phyloP scores from a whole-genome alignment of 2,113 vertebrate genomes.

The Solenodon paradoxus region DNA sequence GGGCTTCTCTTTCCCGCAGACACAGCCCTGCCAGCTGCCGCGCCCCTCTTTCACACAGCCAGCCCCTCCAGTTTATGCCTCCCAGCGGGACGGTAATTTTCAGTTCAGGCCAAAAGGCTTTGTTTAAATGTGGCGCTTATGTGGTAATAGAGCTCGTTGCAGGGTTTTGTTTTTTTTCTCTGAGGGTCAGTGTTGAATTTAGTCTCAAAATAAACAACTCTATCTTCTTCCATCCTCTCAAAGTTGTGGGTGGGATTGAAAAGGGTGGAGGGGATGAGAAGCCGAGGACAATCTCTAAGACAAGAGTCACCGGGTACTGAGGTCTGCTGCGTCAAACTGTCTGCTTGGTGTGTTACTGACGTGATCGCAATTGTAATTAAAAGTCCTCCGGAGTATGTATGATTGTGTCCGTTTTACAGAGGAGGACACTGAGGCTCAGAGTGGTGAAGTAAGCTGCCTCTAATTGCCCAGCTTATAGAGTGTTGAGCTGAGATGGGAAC shows the following conservation, averaged over 20 bases:
- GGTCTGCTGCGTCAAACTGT: neutral
- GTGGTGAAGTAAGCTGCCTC: neutral
- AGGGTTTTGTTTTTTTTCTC: conserved; percentile 55
- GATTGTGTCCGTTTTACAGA: neutral
- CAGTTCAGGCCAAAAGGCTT: conserved; percentile 70
- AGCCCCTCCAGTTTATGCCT: conserved; percentile 48
- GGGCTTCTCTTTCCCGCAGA: neutral
- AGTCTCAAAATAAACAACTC: conserved; percentile 70
- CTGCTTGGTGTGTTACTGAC: neutral
- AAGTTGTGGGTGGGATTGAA: conserved; percentile 42
- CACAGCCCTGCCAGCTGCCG: neutral
- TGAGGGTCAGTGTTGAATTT: conserved; percentile 67
- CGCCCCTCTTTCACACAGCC: neutral
- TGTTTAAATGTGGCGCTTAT: conserved; percentile 71
- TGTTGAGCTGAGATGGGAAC: neutral
- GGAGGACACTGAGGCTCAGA: neutral
- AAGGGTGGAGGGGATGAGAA: neutral
- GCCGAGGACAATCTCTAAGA: neutral
- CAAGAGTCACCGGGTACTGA: neutral
- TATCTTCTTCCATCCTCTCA: conserved; percentile 33
- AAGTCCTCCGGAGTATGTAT: neutral
- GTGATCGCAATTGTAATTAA: neutral
- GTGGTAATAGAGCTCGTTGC: conserved; percentile 66
- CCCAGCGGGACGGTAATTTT: conserved; percentile 71
- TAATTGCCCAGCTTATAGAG: neutral